Evolutionary conservation across 2,113 vertebrate species (phyloP).

Genomic region (Zosterops pallidus): DNA sequence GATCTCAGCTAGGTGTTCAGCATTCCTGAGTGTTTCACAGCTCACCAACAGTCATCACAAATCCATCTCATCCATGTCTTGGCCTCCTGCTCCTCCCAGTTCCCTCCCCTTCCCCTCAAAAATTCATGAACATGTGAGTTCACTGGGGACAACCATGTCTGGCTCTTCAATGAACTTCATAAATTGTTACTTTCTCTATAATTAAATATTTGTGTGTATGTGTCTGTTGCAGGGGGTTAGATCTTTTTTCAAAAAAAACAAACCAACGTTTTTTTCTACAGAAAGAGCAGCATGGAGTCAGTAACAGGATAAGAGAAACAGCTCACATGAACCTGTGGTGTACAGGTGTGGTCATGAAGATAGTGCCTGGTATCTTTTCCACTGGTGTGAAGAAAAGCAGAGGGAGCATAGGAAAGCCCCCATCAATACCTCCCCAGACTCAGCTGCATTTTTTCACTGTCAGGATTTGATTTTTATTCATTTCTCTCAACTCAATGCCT

Average conservation of each 20-base stretch:
- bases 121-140: not conserved
- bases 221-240: not conserved
- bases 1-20: not conserved
- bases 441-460: not conserved
- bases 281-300: not conserved
- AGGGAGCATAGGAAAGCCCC: not conserved
- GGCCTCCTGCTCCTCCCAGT: not conserved
- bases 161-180: not conserved
- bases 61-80: not conserved
- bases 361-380: not conserved
- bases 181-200: not conserved
- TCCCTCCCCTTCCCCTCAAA: not conserved
- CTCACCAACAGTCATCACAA: not conserved
- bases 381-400: not conserved
- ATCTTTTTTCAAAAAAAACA: not conserved
- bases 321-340: not conserved
- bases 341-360: not conserved
- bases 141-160: rapidly evolving
- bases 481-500: not conserved
- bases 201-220: not conserved
- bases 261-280: not conserved
- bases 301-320: not conserved
- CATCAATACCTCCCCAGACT: not conserved
- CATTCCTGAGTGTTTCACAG: not conserved
- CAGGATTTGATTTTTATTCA: not conserved